These are phyloP conservation scores for Nemapogon koenigi DNA, from an alignment of 2,888 invertebrate genomes.

Conservation along the genomic window DNA sequence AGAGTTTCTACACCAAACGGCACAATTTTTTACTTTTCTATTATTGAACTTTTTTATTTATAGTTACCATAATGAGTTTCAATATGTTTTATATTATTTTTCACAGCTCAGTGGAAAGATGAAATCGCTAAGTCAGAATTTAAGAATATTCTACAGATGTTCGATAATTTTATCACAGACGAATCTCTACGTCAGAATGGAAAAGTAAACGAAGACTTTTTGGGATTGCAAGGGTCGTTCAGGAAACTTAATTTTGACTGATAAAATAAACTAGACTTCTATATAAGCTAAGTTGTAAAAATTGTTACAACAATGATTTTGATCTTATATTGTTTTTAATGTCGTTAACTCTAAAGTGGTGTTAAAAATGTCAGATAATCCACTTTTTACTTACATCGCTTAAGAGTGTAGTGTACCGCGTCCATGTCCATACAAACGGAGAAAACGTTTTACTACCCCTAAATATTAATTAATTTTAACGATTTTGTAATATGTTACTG, in stretches of 20 bases:
- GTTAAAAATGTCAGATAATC: neutral
- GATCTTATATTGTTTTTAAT: neutral
- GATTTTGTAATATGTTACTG: too few relatives aligned
- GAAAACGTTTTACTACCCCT: too few relatives aligned
- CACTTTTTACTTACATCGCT: neutral
- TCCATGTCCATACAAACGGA: too few relatives aligned
- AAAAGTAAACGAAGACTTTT: slow-evolving; percentile 45
- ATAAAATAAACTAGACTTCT: slow-evolving; percentile 4
- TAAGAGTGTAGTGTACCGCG: too few relatives aligned
- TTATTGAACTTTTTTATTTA: slow-evolving; percentile 2
- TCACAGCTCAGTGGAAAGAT: slow-evolving; percentile 43
- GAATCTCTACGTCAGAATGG: slow-evolving; percentile 33
- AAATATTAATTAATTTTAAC: too few relatives aligned
- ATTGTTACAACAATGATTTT: neutral
- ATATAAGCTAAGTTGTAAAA: neutral
- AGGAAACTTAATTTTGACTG: slow-evolving; percentile 42
- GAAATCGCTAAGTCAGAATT: slow-evolving; percentile 30
- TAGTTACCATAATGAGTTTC: slow-evolving; percentile 3
- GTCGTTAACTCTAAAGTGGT: neutral
- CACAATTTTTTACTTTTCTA: neutral
- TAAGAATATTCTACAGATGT: slow-evolving; percentile 24
- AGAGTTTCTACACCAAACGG: too few relatives aligned
- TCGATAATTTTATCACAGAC: slow-evolving; percentile 35
- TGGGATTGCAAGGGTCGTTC: slow-evolving; percentile 54
- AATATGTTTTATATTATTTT: slow-evolving; percentile 11